Evolutionary conservation across 1,140 invertebrate species (phyloP), one percentile per base, ranked within the genome.

Genomic region (Laupala kohalensis): DNA sequence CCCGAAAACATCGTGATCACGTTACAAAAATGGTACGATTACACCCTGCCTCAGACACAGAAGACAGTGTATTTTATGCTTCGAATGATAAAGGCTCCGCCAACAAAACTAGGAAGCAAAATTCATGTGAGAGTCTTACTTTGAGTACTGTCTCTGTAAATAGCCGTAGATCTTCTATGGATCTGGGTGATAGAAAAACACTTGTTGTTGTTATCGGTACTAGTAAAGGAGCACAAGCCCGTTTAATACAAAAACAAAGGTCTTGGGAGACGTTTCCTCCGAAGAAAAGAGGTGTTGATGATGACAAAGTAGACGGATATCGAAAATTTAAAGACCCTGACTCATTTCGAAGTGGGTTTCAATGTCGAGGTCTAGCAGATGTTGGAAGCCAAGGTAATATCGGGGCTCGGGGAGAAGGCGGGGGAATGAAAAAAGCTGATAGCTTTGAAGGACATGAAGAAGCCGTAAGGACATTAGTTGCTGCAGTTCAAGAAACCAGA

Each of bases 401-500:
- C 24, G 67, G 71, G 15, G 25, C 25, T 23, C 30, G 71, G 6
- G 71, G 64, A n/a, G 71, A 71, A 75, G 25, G 81, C 23, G 79
- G 79, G 5, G 80, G 84, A 25, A 75, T 87, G 19, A 83, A 85
- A 70, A 87, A 88, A 78, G 85, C 87, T 2, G 87, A 88, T 75
- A 88, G 86, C 76, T 88, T 89, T 76, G 87, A 88, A 78, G 72
- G 88, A 3, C 88, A 90, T 77, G 89, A 90, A 78, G 88, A 90
- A 75, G 88, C 88, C 5, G 88, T 90, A 5, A 82, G 88, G 69
- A 89, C 87, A 5, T 78, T 90, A 66, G 88, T 90, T 4, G 87
- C 88, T 19, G 88, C 88, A 24, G 88, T 90, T 0, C 88, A 90
- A 74, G 88, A 90, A 78, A 89, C 86, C 1, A 80, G 88, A 53